phyloP scores from a whole-genome alignment of 2,888 invertebrate species.

The Nycteola revayana region DNA sequence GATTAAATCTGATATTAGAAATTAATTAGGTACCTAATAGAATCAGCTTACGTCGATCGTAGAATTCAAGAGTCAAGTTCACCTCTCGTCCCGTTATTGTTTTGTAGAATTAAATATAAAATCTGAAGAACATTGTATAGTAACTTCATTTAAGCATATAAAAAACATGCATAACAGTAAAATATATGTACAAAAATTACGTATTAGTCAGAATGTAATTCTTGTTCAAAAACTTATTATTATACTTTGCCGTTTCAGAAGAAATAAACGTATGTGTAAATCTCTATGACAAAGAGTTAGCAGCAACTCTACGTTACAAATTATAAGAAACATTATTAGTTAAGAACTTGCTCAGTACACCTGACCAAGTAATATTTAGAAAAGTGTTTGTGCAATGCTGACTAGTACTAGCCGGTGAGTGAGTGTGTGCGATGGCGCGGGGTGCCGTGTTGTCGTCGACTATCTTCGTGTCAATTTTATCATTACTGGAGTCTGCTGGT shows the following conservation, averaged over 20 bases:
- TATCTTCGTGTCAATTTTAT: conserved; percentile 55
- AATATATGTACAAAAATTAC: too few relatives aligned
- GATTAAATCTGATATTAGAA: too few relatives aligned
- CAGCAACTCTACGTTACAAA: conserved; percentile 34
- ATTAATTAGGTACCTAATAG: too few relatives aligned
- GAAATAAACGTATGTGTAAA: conserved; percentile 16
- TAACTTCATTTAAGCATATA: too few relatives aligned
- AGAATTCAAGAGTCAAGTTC: too few relatives aligned
- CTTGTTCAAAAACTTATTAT: conserved; percentile 19
- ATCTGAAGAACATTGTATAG: too few relatives aligned
- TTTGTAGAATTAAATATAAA: too few relatives aligned
- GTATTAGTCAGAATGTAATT: too few relatives aligned
- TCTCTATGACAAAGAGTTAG: conserved; percentile 19
- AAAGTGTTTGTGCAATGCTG: conserved; percentile 70
- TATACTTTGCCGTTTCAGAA: conserved; percentile 8
- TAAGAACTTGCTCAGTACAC: conserved; percentile 22
- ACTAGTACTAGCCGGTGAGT: conserved; percentile 76
- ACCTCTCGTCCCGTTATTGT: too few relatives aligned
- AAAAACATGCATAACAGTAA: too few relatives aligned
- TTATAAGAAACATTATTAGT: conserved; percentile 17
- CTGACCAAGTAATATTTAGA: conserved; percentile 29
- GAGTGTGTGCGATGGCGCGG: conserved; percentile 71
- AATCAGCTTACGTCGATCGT: too few relatives aligned
- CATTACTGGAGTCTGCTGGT: conserved; percentile 45
- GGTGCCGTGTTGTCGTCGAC: conserved; percentile 54